Conservation (phyloP, 1,140 invertebrate species). For the Euborellia annulipes region DNA sequence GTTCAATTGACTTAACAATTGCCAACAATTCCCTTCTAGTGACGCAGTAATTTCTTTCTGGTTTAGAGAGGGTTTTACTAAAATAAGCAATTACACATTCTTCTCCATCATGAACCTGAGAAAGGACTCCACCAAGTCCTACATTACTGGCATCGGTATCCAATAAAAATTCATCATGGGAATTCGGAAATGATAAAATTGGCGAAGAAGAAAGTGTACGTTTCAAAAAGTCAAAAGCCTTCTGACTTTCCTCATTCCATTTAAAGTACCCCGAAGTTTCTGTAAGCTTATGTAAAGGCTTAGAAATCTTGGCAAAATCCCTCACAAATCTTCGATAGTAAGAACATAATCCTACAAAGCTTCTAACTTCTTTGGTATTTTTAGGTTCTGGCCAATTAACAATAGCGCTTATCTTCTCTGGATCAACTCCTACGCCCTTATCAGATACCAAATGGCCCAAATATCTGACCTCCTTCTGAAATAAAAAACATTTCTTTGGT, state of each 20-base stretch:
- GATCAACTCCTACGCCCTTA: slow-evolving; percentile 14
- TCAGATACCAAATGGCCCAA: slow-evolving; percentile 17
- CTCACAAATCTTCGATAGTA: slow-evolving; percentile 26
- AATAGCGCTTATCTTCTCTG: slow-evolving; percentile 12
- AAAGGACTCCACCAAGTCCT: slow-evolving; percentile 29
- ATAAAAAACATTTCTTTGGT: too few relatives aligned
- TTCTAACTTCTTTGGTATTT: slow-evolving; percentile 13
- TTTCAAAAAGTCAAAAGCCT: slow-evolving; percentile 15
- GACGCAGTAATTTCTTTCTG: slow-evolving; percentile 8
- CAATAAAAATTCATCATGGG: slow-evolving; percentile 30
- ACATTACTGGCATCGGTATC: slow-evolving; percentile 35
- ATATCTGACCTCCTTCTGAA: slow-evolving; percentile 1
- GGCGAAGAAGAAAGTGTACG: slow-evolving; percentile 14
- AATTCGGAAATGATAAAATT: slow-evolving; percentile 25
- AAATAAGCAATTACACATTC: slow-evolving; percentile 21
- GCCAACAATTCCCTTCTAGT: slow-evolving; percentile 27
- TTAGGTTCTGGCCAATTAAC: slow-evolving; percentile 13
- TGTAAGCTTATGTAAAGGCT: slow-evolving; percentile 16
- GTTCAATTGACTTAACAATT: slow-evolving; percentile 26
- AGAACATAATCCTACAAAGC: slow-evolving; percentile 17
- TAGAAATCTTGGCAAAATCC: slow-evolving; percentile 14
- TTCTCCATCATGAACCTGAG: slow-evolving; percentile 17
- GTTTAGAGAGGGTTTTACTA: slow-evolving; percentile 16
- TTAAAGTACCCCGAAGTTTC: slow-evolving; percentile 15
- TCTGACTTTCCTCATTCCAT: slow-evolving; percentile 21